Evolutionary conservation across 2,888 invertebrate genomes (phyloP), one percentile per base, ranked within the genome.

Genomic region (Sinelater perroti): DNA sequence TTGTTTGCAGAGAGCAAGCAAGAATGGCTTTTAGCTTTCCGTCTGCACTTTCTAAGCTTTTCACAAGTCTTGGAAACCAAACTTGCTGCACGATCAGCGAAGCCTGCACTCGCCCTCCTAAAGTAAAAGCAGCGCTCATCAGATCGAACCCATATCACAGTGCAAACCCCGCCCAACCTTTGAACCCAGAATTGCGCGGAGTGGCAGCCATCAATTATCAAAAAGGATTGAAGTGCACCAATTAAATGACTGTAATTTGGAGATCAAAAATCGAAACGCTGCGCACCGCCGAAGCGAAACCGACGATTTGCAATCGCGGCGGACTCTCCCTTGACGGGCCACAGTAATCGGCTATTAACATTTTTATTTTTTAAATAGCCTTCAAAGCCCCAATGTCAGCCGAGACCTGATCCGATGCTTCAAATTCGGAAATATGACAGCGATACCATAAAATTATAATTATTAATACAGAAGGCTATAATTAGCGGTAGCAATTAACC

Each of bases 191-290:
- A 65, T 65, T 54, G 63, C 65, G 47, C 36, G 24, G 33, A 28
- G 45, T 58, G 66, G 63, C 64, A 67, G 62, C 67, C 56, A 65
- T 65, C 65, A 67, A 67, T 67, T 67, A 66, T 49, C 59, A 58
- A 66, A 64, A 67, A 66, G 67, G 64, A 63, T 66, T 66, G 65
- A 66, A 67, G 62, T 61, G 62, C 61, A 57, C 57, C 42, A 53
- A 24, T 42, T 47, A 49, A 64, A 67, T 64, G 47, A 65, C 67
- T 67, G 62, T 67, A 62, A 67, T 67, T 66, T 63, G 56, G 56
- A 38, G 49, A 49, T 62, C 61, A 57, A 61, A 60, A 64, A 63
- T 62, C 57, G 53, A 47, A 55, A 52, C 33, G 20, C 3, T 40
- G 14, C 17, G 14, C 17, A 16, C 20, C 8, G 31, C 40, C 42